These are phyloP conservation scores for Cheumatopsyche charites DNA, from an alignment of 1,140 invertebrate species.

Conservation along the genomic window DNA sequence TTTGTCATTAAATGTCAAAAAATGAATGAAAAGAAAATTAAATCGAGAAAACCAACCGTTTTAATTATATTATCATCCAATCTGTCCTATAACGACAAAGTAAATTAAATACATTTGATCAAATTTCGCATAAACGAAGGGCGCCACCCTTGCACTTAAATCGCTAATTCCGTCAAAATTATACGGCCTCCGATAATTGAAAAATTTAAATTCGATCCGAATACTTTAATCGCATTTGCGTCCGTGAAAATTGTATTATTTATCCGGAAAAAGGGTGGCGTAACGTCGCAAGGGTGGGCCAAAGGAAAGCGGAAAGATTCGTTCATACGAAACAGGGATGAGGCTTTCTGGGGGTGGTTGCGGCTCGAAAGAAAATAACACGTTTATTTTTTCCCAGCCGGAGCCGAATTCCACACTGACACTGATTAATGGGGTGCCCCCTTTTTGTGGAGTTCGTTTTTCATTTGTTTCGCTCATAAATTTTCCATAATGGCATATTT, in stretches of 20 bases:
- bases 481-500: conserved; percentile 37
- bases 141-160: too few species aligned
- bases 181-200: too few species aligned
- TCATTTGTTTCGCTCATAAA: conserved; percentile 35
- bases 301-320: neutral
- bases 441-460: conserved; percentile 32
- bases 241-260: neutral
- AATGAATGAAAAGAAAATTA: too few species aligned
- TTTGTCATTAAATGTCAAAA: too few species aligned
- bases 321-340: neutral
- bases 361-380: conserved; percentile 27
- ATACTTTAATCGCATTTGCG: neutral
- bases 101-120: too few species aligned
- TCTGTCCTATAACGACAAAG: too few species aligned
- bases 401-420: conserved; percentile 21
- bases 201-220: too few species aligned
- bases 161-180: too few species aligned
- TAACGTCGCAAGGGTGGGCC: neutral
- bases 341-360: too few species aligned
- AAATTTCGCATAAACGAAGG: too few species aligned
- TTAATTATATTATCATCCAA: too few species aligned
- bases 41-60: too few species aligned
- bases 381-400: conserved; percentile 10
- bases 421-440: conserved; percentile 25
- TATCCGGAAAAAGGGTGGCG: conserved; percentile 1